A percentile compares a stretch with the other conserved stretches of the same genome.
Evolutionary conservation across 1,140 invertebrate genomes (phyloP).

Genomic region (Anastrepha obliqua): DNA sequence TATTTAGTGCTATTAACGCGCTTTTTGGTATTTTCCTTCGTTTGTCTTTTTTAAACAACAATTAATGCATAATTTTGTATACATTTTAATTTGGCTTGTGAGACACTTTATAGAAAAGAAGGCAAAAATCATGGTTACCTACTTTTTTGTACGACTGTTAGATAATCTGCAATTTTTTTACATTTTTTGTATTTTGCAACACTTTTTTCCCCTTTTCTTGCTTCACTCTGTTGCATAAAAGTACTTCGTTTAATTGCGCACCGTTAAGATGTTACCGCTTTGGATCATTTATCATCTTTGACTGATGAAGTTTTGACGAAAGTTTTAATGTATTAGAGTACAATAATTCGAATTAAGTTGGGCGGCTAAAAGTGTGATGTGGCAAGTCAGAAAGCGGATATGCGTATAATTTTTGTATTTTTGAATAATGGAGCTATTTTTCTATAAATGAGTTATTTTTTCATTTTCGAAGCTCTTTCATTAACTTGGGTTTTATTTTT

Average conservation of each 20-base stretch:
- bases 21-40: neutral
- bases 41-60: neutral
- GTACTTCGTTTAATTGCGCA: neutral
- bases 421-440: too few species aligned
- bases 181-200: neutral
- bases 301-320: neutral
- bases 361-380: neutral
- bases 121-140: neutral
- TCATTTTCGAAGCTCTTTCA: too few species aligned
- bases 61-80: constrained; percentile 8
- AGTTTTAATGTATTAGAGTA: neutral
- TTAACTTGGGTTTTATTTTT: too few species aligned
- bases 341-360: neutral
- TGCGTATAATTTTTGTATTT: neutral
- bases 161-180: constrained; percentile 2
- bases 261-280: neutral
- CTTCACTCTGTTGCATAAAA: neutral
- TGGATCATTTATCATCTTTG: constrained; percentile 14
- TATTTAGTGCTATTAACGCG: neutral
- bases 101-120: neutral
- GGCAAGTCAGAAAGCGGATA: neutral
- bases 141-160: neutral
- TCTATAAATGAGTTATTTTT: too few species aligned
- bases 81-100: neutral
- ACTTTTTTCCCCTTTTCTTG: neutral